Base-by-base conservation (phyloP, 2,113 vertebrate species). In the Platysternon megacephalum region DNA sequence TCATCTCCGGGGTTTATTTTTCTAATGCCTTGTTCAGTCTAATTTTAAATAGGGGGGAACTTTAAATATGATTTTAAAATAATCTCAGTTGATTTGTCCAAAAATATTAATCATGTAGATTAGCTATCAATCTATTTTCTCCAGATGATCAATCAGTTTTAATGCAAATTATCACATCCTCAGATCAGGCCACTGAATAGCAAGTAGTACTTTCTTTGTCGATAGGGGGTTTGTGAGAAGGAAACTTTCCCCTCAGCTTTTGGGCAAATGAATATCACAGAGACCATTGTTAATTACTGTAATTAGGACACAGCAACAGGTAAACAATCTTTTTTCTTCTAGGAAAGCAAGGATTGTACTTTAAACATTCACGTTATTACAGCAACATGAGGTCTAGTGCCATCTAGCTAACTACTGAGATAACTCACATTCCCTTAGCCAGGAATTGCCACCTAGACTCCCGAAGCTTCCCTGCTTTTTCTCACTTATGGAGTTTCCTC, bases 311-410 rank as follows among this genome's bases (percentile, higher is more conserved):
- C 68, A 90, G 28, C 55, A 91, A 90, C 51, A 94, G 46, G 46
- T 68, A 68, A 91, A 46, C 24, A 89, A 89, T 28, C 21, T 32
- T 29, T 93, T 95, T 90, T 93, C 16, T 78, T 91, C 80, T 61
- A 3, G 35, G 79, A 90, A 91, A 84, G 68, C 79, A 89, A 80
- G 24, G 17, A 88, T 85, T 5, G 0, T 83, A 83, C 56, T 90
- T 93, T 49, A 93, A 65, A 94, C 39, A 93, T 42, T 90, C 79
- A 22, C 29, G 4, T 87, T 95, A 91, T 93, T 96, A 46, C 86
- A 94, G 79, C 72, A 91, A 44, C 14, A 87, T 78, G 82, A 90
- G 84, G 96, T 90, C 88, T 94, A 93, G 79, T 93, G 86, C 82
- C 58, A 85, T 1, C 91, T 82, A 91, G 32, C 48, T 86, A 90